Base-by-base conservation (phyloP, 2,797 vertebrate species). In the Nasua narica region DNA sequence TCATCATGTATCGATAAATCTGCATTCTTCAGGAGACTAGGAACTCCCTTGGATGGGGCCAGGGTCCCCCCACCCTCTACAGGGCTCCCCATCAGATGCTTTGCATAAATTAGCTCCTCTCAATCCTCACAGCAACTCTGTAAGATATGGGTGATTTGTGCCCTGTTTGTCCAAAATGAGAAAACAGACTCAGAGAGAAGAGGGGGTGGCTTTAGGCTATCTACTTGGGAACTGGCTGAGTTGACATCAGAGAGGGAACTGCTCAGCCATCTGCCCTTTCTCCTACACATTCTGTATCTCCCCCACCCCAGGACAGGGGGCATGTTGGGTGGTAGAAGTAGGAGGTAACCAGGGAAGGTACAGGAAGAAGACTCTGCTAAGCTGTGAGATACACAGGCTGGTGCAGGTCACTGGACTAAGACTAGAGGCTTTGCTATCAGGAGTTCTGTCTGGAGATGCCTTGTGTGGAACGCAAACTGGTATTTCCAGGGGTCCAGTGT, bases 101-200 rank as follows among this genome's bases (percentile, higher is more conserved):
- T 89, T 74, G 9, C 27, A 84, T 92, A 96, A 74, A 82, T 72
- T 46, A 70, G 15, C 77, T 88, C 52, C 48, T 94, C 85, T 85
- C 21, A 43, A 52, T 65, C 25, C 23, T 87, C 25, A 60, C 8
- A 81, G 77, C 13, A 79, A 83, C 69, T n/a, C 54, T 87, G 8
- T 50, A 40, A 95, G 29, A 93, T 56, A 91, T 72, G 37, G 52
- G 32, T 87, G 56, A 89, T 10, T 10, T 92, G 40, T 78, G 40
- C 29, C 27, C 19, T 48, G 19, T 83, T 86, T 91, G 37, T 83
- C 23, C 50, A 87, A 74, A 74, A 48, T 79, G 69, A 95, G 35
- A 52, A 92, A 90, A 92, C 50, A 95, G 74, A 74, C 46, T 46
- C 18, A 76, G 67, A 88, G 52, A 92, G 48, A 67, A 84, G 62